Base-by-base conservation (phyloP, 2,797 vertebrate species). In the Antrozous pallidus region DNA sequence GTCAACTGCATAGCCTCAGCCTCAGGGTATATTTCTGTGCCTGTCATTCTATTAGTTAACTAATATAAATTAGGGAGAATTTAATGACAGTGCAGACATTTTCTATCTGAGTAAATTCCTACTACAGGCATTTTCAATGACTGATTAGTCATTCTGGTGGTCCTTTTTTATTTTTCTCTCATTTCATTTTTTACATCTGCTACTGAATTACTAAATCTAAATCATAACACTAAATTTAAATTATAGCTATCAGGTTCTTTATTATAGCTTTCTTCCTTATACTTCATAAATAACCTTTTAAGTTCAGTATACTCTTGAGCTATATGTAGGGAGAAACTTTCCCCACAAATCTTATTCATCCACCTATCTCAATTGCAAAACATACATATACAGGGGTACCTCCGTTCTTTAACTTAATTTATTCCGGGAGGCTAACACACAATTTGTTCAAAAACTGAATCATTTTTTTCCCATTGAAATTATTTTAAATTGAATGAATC, bases 121-220 rank as follows among this genome's bases (percentile, higher is more conserved):
- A 93, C 69, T 82, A 91, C 10, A 82, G 89, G 93, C 95, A 96
- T 94, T 96, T 93, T 90, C 81, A 90, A 75, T 95, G 93, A 96
- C 88, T 91, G 88, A 95, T 95, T 93, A 95, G 79, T 93, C 65
- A 81, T 47, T 94, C 67, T 85, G 26, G 65, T 75, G 77, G 91
- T 88, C 96, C 49, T 95, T 96, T 65, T 42, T 94, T 96, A n/a
- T 96, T 92, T 88, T 85, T 81, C 82, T 85, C 69, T 94, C 36
- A 69, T 94, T 97, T 95, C 47, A 93, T 77, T 88, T 96, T 96
- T 94, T 95, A 94, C 16, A 93, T 95, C 79, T 97, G 71, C 79
- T 93, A 88, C 42, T 78, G 70, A 96, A 93, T 88, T 95, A 90
- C 45, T 88, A 67, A 92, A 94, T 94, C 58, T 82, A 84, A 96